Base-by-base conservation (phyloP, 2,888 invertebrate species). In the Drosophila lutescens region DNA sequence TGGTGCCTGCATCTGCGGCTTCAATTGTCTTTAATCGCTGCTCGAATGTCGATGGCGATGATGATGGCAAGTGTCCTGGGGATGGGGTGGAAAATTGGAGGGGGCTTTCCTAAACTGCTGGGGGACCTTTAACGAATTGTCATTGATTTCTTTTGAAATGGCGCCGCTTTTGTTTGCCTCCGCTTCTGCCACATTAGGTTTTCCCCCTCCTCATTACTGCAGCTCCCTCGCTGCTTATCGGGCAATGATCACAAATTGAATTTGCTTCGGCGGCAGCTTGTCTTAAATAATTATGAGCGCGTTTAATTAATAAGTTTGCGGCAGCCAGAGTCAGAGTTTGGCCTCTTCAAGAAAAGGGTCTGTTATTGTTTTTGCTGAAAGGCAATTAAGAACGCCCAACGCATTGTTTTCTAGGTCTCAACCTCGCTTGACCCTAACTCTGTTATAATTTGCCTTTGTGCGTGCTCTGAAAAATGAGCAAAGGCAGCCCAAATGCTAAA, bases 61-160 rank as follows among this genome's bases (percentile, higher is more conserved):
- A 75, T 74, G 73, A 65, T 54, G 34, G 12, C 34, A 57, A 32
- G 51, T 44, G 58, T 58, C 26, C 58, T 49, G 43, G 34, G 36
- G 59, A 6, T 30, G 66, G 44, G 38, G 10, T 23, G 43, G 15
- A 17, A 44, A 30, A 34, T 40, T 17, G 4, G 1, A 23, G 41
- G 13, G 36, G 30, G 30, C 2, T 7, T 0, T 7, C 8, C 8
- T 8, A 30, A 30, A 30, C n/a, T 41, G 23, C 32, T 36, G 54
- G 54, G 40, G 66, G 49, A 50, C 72, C 67, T 77, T 77, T 74
- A 81, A 72, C 68, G 72, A 86, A 85, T 85, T 85, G 79, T 79
- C 89, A 81, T 88, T 85, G 85, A 86, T 86, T 85, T 81, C 78
- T 65, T 85, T 87, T 83, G 85, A 81, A 76, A 71, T 61, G 49